Evolutionary conservation across 2,113 vertebrate genomes (phyloP).

Genomic region (Donacobius atricapilla): DNA sequence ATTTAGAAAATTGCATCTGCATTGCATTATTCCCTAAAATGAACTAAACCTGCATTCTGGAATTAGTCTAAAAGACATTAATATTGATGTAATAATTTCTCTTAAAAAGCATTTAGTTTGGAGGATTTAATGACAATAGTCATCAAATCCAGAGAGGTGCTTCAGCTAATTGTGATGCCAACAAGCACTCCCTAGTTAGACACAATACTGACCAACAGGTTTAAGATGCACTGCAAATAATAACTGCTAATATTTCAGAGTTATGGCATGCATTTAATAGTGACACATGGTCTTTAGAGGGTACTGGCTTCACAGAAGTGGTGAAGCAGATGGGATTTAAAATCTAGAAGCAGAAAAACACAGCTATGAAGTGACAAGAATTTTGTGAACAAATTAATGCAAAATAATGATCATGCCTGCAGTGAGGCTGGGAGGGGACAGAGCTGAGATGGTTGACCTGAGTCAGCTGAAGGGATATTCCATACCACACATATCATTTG

Average conservation of each 20-base stretch:
- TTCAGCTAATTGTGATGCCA: not conserved
- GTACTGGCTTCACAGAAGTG: not conserved
- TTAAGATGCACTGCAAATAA: not conserved
- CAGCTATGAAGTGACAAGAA: not conserved
- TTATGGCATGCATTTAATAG: not conserved
- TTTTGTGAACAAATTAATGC: not conserved
- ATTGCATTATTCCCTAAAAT: not conserved
- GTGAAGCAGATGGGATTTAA: not conserved
- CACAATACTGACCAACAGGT: not conserved
- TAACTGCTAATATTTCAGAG: not conserved
- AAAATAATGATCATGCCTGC: not conserved
- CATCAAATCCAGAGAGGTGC: not conserved
- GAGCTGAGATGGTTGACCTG: not conserved
- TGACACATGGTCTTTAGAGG: not conserved
- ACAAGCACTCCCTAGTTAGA: not conserved
- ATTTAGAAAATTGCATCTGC: not conserved
- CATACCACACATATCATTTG: not conserved
- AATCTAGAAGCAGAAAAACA: not conserved
- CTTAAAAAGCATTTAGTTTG: not conserved
- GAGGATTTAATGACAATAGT: not conserved
- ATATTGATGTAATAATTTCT: not conserved
- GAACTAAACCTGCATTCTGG: not conserved
- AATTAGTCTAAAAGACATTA: not conserved
- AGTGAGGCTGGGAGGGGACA: not conserved
- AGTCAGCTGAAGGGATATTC: not conserved